Percentiles rank a stretch among this genome's conserved stretches.
Evolutionary conservation across 1,140 invertebrate species (phyloP).

Genomic region (Phthorimaea operculella): DNA sequence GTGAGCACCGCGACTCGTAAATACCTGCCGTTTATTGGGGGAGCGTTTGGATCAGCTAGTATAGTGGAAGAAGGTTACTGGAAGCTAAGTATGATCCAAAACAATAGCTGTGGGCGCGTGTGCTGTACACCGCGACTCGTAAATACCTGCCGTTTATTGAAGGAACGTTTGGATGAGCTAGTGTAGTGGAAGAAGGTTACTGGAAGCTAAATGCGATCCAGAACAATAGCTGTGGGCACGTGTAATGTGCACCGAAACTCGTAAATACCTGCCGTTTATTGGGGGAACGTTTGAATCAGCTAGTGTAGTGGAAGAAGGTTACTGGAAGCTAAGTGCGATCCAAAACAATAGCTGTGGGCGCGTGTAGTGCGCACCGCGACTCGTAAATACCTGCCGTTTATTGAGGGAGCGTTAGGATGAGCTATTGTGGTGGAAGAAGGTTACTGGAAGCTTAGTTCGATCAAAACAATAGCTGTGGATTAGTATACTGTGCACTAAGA

Average conservation of each 20-base stretch:
- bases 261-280: slow-evolving; percentile 6
- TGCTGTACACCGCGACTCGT: too few species aligned
- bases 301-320: not conserved
- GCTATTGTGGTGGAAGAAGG: not conserved
- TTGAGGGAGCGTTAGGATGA: not conserved
- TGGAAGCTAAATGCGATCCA: not conserved
- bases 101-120: not conserved
- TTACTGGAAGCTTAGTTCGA: not conserved
- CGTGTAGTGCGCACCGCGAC: not conserved
- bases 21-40: slow-evolving; percentile 4
- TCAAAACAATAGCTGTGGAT: not conserved
- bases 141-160: too few species aligned
- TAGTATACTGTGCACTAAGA: not conserved
- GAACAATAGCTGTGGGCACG: not conserved
- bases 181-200: too few species aligned
- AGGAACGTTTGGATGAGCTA: too few species aligned
- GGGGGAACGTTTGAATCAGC: not conserved
- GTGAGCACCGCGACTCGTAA: too few species aligned
- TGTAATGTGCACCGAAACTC: not conserved
- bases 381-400: slow-evolving; percentile 6
- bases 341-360: not conserved
- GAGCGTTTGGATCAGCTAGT: too few species aligned
- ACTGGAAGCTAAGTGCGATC: not conserved
- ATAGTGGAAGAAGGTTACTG: too few species aligned
- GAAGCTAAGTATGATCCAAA: not conserved